These are phyloP conservation scores for Torymus auratus DNA, from an alignment of 2,888 invertebrate species.

Conservation along the genomic window DNA sequence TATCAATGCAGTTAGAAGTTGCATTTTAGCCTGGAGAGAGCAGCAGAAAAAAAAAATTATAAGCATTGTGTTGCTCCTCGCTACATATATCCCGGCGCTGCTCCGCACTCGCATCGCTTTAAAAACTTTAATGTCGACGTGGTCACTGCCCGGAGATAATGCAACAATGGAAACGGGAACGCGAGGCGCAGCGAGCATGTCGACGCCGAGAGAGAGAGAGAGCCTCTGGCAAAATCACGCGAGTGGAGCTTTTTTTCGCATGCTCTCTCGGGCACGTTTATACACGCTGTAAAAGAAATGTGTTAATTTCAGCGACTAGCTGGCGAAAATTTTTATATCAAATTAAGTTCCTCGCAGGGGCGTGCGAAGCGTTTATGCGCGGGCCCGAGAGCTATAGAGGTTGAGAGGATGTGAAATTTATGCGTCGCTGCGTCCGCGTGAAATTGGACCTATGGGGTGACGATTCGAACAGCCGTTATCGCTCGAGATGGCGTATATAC, in stretches of 20 bases:
- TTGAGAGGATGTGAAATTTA: constrained; percentile 38
- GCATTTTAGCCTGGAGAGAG: constrained; percentile 4
- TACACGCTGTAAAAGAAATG: constrained; percentile 24
- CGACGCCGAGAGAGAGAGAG: background rate
- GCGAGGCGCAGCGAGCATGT: constrained; percentile 9
- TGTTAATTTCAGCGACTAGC: constrained; percentile 41
- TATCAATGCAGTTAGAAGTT: constrained; percentile 45
- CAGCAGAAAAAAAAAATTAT: constrained; percentile 6
- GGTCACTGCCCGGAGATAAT: constrained; percentile 68
- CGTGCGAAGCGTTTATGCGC: constrained; percentile 23
- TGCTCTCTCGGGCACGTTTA: background rate
- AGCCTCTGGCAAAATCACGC: constrained; percentile 8
- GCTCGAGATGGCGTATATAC: no score
- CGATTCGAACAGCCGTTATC: no score
- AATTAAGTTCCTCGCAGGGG: constrained; percentile 31
- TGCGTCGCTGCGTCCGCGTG: constrained; percentile 5
- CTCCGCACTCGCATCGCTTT: constrained; percentile 58
- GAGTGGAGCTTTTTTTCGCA: background rate
- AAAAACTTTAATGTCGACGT: constrained; percentile 70
- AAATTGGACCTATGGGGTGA: background rate
- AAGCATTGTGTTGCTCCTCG: background rate
- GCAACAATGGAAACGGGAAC: constrained; percentile 64
- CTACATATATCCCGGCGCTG: background rate
- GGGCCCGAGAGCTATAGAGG: background rate
- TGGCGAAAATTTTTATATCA: constrained; percentile 45